Percentiles rank a stretch among this genome's conserved stretches.
phyloP scores from a whole-genome alignment of 2,888 invertebrate species.

The Litoditis marina region DNA sequence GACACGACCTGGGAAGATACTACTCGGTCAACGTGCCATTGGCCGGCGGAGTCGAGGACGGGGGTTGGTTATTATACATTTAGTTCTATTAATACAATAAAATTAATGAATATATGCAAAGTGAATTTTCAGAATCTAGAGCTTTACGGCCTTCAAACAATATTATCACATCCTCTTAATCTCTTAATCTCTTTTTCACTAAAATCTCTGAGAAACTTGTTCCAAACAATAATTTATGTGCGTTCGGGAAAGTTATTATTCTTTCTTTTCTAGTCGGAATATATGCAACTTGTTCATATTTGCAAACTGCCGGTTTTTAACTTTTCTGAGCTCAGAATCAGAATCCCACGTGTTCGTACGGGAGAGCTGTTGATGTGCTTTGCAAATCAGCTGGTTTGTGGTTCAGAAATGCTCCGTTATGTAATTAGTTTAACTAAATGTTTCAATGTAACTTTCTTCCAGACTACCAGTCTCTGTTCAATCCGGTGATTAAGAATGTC shows the following conservation, averaged over 20 bases:
- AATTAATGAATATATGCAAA: neutral
- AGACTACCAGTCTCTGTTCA: constrained; percentile 74
- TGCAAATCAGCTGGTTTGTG: too few relatives aligned
- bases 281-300: too few relatives aligned
- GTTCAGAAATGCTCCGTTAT: too few relatives aligned
- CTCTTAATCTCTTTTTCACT: constrained; percentile 1
- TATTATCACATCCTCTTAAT: constrained; percentile 5
- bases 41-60: constrained; percentile 93
- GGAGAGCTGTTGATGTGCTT: too few relatives aligned
- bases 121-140: neutral
- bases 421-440: too few relatives aligned
- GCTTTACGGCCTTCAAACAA: too few relatives aligned
- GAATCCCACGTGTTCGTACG: neutral
- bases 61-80: constrained; percentile 57
- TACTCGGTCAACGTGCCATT: constrained; percentile 97
- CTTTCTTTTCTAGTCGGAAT: too few relatives aligned
- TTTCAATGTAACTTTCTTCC: constrained; percentile 65
- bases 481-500: constrained; percentile 81
- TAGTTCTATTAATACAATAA: neutral
- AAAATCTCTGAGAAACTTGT: too few relatives aligned
- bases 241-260: too few relatives aligned
- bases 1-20: constrained; percentile 82
- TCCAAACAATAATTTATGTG: too few relatives aligned
- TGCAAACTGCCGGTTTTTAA: too few relatives aligned
- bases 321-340: too few relatives aligned